Conservation (phyloP, 2,113 vertebrate genomes). For the Circaetus cinerascens region DNA sequence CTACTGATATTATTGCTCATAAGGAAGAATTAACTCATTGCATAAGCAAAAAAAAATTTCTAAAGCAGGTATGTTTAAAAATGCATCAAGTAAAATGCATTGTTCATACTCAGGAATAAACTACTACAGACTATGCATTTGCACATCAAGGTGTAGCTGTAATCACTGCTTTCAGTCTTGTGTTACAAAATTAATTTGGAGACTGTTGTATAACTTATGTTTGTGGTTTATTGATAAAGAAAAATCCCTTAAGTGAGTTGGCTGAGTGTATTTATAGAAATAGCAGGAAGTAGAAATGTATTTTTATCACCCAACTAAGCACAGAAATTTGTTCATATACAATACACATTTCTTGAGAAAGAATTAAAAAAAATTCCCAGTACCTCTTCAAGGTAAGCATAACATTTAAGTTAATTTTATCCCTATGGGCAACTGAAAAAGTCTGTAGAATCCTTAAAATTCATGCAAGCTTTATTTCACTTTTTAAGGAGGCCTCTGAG, state of each 20-base stretch:
- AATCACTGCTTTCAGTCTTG: background rate
- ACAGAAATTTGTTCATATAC: rapidly evolving
- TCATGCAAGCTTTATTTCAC: background rate
- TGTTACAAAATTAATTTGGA: background rate
- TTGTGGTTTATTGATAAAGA: background rate
- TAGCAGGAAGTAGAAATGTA: background rate
- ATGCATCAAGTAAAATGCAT: background rate
- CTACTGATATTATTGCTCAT: background rate
- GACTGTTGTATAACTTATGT: background rate
- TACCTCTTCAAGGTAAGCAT: background rate
- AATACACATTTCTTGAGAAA: background rate
- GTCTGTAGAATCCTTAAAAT: background rate
- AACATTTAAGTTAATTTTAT: background rate
- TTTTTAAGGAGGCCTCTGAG: background rate
- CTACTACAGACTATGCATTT: background rate
- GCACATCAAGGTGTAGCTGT: background rate
- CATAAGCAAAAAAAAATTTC: background rate
- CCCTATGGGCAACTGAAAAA: background rate
- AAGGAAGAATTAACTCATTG: background rate
- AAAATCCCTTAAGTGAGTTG: background rate
- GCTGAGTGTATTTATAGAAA: background rate
- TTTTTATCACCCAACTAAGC: background rate
- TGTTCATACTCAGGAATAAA: background rate
- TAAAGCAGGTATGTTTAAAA: background rate
- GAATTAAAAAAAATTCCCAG: background rate